phyloP scores from a whole-genome alignment of 2,888 invertebrate genomes.

The Plebejus melissa region DNA sequence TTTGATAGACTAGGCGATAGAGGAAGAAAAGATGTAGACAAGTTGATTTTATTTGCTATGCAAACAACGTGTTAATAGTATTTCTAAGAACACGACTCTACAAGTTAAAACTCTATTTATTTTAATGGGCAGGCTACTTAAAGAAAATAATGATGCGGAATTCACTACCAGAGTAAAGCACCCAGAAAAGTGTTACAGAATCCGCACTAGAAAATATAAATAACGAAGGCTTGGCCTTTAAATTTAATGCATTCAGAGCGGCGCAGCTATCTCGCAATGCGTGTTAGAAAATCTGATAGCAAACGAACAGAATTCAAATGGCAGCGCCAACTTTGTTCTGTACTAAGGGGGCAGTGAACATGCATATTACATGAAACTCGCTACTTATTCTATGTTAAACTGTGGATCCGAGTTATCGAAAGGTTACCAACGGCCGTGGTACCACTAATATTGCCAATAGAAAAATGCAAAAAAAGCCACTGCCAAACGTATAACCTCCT shows the following conservation, averaged over 20 bases:
- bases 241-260: slow-evolving; percentile 29
- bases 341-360: slow-evolving; percentile 34
- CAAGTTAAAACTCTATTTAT: background rate
- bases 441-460: background rate
- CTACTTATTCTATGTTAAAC: slow-evolving; percentile 35
- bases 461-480: background rate
- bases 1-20: no score
- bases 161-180: slow-evolving; percentile 7
- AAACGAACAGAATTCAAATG: slow-evolving; percentile 35
- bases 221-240: slow-evolving; percentile 24
- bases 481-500: no score
- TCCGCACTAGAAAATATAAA: slow-evolving; percentile 18
- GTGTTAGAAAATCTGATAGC: slow-evolving; percentile 36
- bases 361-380: slow-evolving; percentile 38
- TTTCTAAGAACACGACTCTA: background rate
- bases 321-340: slow-evolving; percentile 31
- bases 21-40: background rate
- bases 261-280: slow-evolving; percentile 32
- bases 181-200: slow-evolving; percentile 16
- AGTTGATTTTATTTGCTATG: background rate
- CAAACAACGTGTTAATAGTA: background rate
- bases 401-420: slow-evolving; percentile 35
- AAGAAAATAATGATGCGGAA: slow-evolving; percentile 11
- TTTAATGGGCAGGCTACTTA: background rate
- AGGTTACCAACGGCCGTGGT: slow-evolving; percentile 26